Base-by-base conservation (phyloP, 2,797 vertebrate species). In the Harpagifer antarcticus region DNA sequence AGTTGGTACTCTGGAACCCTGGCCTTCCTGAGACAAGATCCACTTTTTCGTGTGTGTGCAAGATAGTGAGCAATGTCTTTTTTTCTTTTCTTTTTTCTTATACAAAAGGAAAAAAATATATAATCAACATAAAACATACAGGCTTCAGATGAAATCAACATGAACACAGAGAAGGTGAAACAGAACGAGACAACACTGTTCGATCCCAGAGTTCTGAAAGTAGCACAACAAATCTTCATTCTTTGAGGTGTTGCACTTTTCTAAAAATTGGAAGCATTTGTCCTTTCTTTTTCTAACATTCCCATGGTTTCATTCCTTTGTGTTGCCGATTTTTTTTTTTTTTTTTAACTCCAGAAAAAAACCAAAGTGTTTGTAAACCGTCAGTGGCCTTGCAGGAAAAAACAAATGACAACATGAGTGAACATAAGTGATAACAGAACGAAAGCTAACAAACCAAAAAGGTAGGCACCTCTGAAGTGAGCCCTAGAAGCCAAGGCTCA, bases 21-120 rank as follows among this genome's bases (percentile, higher is more conserved):
- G 96, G 96, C 96, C 96, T 98, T 97, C 98, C 97, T 98, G 97
- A 98, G 97, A 97, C 97, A 95, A 95, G 93, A 94, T 97, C 97
- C 97, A 96, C 96, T 96, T 94, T 94, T 92, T 93, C 82, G 85
- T 92, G 90, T 91, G 94, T 97, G 97, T 97, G 97, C 97, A 97
- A 99, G 97, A 97, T 96, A 96, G 96, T 96, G 96, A 96, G 96
- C 95, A 95, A 92, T 89, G 89, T 91, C 72, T 95, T 94, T 93
- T 93, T 90, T 80, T 92, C 86, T 80, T 75, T 65, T 76, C 67
- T 68, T 81, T 77, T 93, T 90, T 91, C 85, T 72, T 84, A 68
- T 95, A 95, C 88, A 94, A 94, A 94, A 93, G 90, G 89, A 89
- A 90, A 91, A 90, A 89, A 76, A 90, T 84, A 89, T 89, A 91